These are phyloP conservation scores for Phoebastria nigripes DNA, from an alignment of 2,797 vertebrate genomes.

Conservation along the genomic window DNA sequence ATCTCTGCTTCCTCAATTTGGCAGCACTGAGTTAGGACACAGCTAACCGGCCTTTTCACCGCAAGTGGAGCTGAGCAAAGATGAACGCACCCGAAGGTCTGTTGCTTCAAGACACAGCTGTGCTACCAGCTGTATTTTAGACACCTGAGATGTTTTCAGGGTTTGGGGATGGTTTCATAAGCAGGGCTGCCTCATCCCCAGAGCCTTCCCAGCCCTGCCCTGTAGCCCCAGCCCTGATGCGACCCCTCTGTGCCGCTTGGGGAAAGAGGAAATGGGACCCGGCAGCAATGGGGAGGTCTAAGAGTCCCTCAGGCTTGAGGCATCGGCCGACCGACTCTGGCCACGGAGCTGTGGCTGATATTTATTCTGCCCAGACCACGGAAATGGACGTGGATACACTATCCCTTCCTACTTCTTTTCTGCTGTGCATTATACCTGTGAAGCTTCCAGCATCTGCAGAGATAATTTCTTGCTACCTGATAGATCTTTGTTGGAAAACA, in stretches of 20 bases:
- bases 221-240: fast-evolving
- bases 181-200: background rate
- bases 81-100: background rate
- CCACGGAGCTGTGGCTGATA: background rate
- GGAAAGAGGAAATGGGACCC: background rate
- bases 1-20: background rate
- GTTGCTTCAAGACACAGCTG: background rate
- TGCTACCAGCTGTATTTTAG: background rate
- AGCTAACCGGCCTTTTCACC: fast-evolving
- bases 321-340: background rate
- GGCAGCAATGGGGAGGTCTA: background rate
- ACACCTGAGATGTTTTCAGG: background rate
- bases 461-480: background rate
- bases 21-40: background rate
- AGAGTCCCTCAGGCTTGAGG: background rate
- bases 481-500: background rate
- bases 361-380: background rate
- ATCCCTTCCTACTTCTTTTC: background rate
- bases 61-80: background rate
- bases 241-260: fast-evolving
- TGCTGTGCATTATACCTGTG: background rate
- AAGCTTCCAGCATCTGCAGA: background rate
- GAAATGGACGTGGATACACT: background rate
- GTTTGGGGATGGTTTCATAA: background rate
- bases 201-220: background rate